Conservation (phyloP, 1,140 invertebrate genomes). For the Stegodyphus mimosarum region DNA sequence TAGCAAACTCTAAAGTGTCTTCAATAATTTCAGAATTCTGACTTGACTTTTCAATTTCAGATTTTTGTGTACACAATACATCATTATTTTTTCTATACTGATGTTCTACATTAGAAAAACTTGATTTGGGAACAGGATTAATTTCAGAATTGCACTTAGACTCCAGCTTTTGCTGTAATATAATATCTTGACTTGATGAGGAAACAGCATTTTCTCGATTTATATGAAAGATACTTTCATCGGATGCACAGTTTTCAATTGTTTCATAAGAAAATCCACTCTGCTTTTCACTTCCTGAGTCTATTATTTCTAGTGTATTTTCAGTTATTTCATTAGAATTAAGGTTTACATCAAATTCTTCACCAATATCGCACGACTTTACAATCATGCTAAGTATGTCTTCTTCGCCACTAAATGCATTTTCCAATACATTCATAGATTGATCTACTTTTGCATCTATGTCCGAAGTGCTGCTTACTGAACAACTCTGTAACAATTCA, state of each 20-base stretch:
- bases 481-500: neutral
- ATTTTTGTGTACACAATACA: neutral
- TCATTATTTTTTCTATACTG: neutral
- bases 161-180: neutral
- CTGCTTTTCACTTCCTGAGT: neutral
- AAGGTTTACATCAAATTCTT: constrained; percentile 18
- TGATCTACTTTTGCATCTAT: neutral
- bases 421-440: neutral
- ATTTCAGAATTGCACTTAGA: neutral
- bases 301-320: neutral
- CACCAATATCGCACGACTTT: constrained; percentile 39
- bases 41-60: neutral
- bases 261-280: neutral
- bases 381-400: constrained; percentile 43
- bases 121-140: neutral
- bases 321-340: neutral
- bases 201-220: neutral
- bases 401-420: constrained; percentile 12
- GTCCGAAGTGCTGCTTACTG: constrained; percentile 4
- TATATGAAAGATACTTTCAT: neutral
- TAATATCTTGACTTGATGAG: neutral
- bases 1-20: neutral
- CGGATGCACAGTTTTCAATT: neutral
- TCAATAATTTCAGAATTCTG: neutral
- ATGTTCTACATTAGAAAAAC: neutral